Conservation (phyloP, 2,113 vertebrate species). For the Leucopsar rothschildi region DNA sequence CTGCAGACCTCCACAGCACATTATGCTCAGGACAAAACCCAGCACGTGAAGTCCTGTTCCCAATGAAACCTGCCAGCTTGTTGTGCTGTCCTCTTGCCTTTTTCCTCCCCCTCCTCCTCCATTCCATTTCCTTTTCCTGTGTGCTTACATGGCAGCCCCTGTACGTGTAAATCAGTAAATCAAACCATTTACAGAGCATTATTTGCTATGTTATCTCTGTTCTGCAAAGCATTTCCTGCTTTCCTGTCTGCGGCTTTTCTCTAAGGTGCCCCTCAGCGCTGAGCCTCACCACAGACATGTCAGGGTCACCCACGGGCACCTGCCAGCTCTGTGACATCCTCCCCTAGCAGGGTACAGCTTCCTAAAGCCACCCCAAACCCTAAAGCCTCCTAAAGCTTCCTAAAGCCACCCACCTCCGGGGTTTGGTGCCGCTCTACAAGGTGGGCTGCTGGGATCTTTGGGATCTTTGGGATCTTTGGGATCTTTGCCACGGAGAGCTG, state of each 20-base stretch:
- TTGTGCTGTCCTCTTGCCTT: background rate
- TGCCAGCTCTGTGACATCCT: background rate
- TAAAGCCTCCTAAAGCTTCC: background rate
- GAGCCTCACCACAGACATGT: accelerated
- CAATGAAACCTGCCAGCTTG: background rate
- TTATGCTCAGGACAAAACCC: background rate
- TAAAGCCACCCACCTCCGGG: background rate
- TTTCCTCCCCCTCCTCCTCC: background rate
- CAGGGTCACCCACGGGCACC: accelerated
- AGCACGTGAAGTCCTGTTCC: background rate
- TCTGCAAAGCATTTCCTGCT: slow-evolving; percentile 40
- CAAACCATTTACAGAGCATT: background rate
- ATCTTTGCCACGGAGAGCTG: background rate
- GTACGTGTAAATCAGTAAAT: background rate
- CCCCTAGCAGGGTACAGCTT: background rate
- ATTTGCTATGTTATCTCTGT: slow-evolving; percentile 30
- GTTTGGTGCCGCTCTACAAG: background rate
- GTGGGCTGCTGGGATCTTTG: background rate
- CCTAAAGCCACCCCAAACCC: background rate
- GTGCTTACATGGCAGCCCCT: background rate
- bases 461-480: background rate
- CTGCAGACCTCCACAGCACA: background rate
- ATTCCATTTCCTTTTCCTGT: slow-evolving; percentile 25
- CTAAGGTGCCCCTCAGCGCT: background rate
- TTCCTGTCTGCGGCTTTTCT: background rate